A percentile compares a stretch with the other conserved stretches of the same genome.
These are phyloP conservation scores for Drosophila rellima DNA, from an alignment of 2,888 invertebrate species.

Conservation along the genomic window DNA sequence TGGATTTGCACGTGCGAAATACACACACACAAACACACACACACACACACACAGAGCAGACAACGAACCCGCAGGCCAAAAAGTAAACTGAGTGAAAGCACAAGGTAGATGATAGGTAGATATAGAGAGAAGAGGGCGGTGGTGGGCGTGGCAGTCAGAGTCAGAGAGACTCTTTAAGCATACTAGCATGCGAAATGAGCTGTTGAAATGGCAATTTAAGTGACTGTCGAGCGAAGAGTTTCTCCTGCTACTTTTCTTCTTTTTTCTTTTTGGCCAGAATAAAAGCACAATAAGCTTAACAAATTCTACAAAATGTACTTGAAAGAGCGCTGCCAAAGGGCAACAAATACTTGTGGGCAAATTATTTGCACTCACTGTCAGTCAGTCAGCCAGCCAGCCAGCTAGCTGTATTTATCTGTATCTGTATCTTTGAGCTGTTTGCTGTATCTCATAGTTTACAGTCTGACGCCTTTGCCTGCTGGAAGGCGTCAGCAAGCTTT, in stretches of 20 bases:
- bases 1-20: conserved; percentile 54
- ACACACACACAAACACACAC: conserved; percentile 6
- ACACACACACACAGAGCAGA: conserved; percentile 50
- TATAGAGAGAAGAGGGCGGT: not conserved
- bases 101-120: not conserved
- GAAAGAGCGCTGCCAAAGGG: conserved; percentile 58
- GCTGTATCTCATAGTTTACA: conserved; percentile 79
- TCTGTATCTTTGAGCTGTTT: conserved; percentile 32
- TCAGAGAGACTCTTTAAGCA: conserved; percentile 41
- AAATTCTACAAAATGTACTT: conserved; percentile 26
- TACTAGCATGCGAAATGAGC: conserved; percentile 82
- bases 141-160: conserved; percentile 18
- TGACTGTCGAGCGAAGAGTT: conserved; percentile 68
- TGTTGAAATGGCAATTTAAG: conserved; percentile 82
- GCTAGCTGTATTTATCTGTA: conserved; percentile 10
- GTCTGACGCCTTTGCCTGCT: conserved; percentile 77
- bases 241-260: not conserved
- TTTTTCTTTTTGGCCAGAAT: conserved; percentile 10
- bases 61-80: conserved; percentile 70
- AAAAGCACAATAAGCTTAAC: conserved; percentile 14
- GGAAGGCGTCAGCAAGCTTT: conserved; percentile 32
- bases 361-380: conserved; percentile 62
- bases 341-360: conserved; percentile 65
- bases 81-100: conserved; percentile 30
- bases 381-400: conserved; percentile 20